Evolutionary conservation across 2,113 vertebrate genomes (phyloP), one percentile per base, ranked within the genome.

Genomic region (Redunca redunca): DNA sequence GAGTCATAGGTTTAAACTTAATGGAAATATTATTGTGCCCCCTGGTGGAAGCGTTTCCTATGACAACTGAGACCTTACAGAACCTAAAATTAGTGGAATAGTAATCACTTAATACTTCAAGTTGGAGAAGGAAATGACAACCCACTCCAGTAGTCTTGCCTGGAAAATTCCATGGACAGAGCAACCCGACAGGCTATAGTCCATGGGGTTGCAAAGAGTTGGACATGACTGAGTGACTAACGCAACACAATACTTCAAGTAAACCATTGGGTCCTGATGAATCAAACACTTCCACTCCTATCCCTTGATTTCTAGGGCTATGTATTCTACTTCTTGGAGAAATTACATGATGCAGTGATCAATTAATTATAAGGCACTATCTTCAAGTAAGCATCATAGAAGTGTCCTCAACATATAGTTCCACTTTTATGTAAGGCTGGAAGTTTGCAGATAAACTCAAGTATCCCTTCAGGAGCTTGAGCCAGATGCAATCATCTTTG

Each of bases 401-500:
- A 33, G 16, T 55, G 28, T 6, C 17, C 84, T 94, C 52, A 84
- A 28, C 8, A 6, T 30, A 13, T 40, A 12, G 81, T 71, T 53
- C 2, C 14, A 53, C 11, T 74, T 60, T 88, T 74, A 60, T 36
- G 3, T 15, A 25, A 86, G 5, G 6, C 1, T 82, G 5, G 8
- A n/a, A 91, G 14, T 50, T 85, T 94, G 13, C 46, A 80, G 15
- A 36, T 85, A 52, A 85, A 8, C 2, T 33, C 17, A 48, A 60
- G 36, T 13, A 46, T 7, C 12, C 4, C 2, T 58, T 3, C 1
- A 40, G 17, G 12, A 48, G 15, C 2, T n/a, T 30, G 36, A 23
- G 3, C 3, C 15, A 40, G 84, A 48, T 50, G 12, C 12, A 90
- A 21, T 43, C 6, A 46, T 71, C 48, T 53, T 36, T 77, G 28